phyloP scores from a whole-genome alignment of 1,140 invertebrate genomes.

The Neomicropteryx cornuta region DNA sequence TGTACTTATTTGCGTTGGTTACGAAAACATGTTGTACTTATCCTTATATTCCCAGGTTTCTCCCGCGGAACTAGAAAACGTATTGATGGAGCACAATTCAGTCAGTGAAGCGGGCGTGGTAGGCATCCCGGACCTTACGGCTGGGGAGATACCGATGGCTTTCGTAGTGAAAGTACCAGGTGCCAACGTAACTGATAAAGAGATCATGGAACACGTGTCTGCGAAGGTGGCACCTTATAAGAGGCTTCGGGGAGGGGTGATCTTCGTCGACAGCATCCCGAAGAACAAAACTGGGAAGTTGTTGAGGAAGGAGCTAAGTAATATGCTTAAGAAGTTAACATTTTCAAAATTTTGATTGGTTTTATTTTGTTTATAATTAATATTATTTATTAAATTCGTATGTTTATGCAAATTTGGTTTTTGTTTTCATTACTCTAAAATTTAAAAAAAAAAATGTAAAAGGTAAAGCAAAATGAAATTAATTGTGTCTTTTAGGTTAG shows the following conservation, averaged over 20 bases:
- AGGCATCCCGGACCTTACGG: constrained; percentile 49
- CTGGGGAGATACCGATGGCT: constrained; percentile 59
- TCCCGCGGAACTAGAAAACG: constrained; percentile 62
- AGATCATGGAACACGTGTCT: constrained; percentile 36
- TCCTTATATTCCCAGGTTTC: constrained; percentile 36
- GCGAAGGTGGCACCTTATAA: constrained; percentile 35
- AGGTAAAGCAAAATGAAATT: too few relatives aligned
- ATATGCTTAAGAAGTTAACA: constrained; percentile 23
- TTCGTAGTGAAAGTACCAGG: constrained; percentile 49
- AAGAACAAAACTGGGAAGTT: constrained; percentile 57
- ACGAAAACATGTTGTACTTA: too few relatives aligned
- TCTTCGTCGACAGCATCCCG: constrained; percentile 52
- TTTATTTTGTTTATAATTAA: too few relatives aligned
- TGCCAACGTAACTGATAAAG: constrained; percentile 29
- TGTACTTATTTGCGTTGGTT: too few relatives aligned
- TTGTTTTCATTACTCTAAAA: too few relatives aligned
- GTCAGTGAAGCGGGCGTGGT: constrained; percentile 61
- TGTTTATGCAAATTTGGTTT: too few relatives aligned
- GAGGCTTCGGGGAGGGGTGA: constrained; percentile 46
- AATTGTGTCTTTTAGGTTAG: too few relatives aligned
- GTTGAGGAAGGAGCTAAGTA: constrained; percentile 43
- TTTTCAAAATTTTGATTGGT: constrained; percentile 8
- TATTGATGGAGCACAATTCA: constrained; percentile 52
- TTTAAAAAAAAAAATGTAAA: too few relatives aligned
- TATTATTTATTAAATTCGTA: too few relatives aligned